Evolutionary conservation across 2,888 invertebrate species (phyloP).

Genomic region (Embidobia sp.): DNA sequence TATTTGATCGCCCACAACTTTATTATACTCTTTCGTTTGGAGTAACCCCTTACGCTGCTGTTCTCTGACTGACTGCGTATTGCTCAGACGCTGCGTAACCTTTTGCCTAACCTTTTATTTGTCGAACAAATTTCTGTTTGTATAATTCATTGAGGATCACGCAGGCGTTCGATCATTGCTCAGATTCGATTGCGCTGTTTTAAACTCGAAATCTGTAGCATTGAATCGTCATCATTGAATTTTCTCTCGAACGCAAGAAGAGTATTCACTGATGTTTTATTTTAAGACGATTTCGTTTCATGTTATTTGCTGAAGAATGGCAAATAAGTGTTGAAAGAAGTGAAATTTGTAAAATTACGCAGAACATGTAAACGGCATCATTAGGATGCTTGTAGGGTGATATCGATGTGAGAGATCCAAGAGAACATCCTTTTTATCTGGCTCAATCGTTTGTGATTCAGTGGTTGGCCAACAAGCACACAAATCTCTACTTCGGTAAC

Average conservation of each 20-base stretch:
- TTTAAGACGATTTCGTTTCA: too few relatives aligned
- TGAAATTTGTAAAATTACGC: constrained; percentile 2
- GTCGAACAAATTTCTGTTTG: constrained; percentile 6
- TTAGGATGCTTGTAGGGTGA: constrained; percentile 68
- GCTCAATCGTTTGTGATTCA: constrained; percentile 80
- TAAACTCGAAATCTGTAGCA: too few relatives aligned
- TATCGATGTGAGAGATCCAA: constrained; percentile 71
- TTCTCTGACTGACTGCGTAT: constrained; percentile 28
- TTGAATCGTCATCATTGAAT: too few relatives aligned
- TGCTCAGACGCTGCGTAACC: constrained; percentile 45
- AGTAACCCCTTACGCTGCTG: constrained; percentile 38
- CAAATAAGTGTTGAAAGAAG: too few relatives aligned
- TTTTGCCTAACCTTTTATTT: constrained; percentile 60
- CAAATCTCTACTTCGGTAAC: constrained; percentile 76
- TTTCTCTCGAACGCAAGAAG: background rate
- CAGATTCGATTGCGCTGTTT: background rate
- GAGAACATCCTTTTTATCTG: constrained; percentile 78
- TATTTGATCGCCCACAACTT: constrained; percentile 65
- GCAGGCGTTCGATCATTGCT: background rate
- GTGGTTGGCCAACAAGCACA: constrained; percentile 75
- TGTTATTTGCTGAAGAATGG: too few relatives aligned
- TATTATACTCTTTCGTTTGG: constrained; percentile 65
- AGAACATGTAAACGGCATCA: constrained; percentile 48
- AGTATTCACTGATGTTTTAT: background rate
- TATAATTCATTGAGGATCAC: constrained; percentile 14